phyloP scores from a whole-genome alignment of 2,888 invertebrate species.

The Scaptomyza parva region DNA sequence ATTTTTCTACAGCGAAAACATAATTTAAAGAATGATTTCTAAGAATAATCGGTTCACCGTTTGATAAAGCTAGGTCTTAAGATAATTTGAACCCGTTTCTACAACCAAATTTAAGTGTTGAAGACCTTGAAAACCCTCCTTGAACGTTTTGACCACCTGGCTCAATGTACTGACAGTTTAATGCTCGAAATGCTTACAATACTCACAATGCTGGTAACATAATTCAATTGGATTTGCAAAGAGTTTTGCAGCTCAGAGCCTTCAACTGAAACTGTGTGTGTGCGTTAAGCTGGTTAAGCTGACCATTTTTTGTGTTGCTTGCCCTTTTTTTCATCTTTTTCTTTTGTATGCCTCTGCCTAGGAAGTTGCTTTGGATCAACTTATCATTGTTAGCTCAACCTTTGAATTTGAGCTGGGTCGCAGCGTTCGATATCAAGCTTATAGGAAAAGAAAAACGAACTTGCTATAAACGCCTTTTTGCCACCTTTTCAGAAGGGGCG shows the following conservation, averaged over 20 bases:
- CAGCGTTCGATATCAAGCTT: constrained; percentile 20
- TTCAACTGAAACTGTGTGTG: constrained; percentile 23
- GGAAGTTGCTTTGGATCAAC: constrained; percentile 52
- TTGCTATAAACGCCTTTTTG: neutral
- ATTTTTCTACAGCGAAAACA: neutral
- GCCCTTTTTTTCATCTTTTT: constrained; percentile 9
- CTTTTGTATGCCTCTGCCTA: constrained; percentile 22
- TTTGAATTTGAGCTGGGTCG: constrained; percentile 53
- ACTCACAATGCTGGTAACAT: constrained; percentile 58
- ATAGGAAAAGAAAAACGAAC: constrained; percentile 1
- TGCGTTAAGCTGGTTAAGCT: no score
- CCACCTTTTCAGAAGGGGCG: neutral
- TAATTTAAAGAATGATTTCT: no score
- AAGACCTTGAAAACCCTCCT: constrained; percentile 1
- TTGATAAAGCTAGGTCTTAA: constrained; percentile 3
- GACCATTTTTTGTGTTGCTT: constrained; percentile 1
- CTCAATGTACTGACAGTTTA: constrained; percentile 64
- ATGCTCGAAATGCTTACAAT: constrained; percentile 33
- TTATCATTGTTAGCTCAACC: constrained; percentile 57
- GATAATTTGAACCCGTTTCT: neutral
- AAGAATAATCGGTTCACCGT: neutral
- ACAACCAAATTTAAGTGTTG: neutral
- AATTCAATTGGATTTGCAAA: constrained; percentile 72
- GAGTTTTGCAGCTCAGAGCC: constrained; percentile 43
- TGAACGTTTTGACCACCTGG: constrained; percentile 46